Conservation (phyloP, 2,888 invertebrate species). For the Acanthosepion pharaonis region DNA sequence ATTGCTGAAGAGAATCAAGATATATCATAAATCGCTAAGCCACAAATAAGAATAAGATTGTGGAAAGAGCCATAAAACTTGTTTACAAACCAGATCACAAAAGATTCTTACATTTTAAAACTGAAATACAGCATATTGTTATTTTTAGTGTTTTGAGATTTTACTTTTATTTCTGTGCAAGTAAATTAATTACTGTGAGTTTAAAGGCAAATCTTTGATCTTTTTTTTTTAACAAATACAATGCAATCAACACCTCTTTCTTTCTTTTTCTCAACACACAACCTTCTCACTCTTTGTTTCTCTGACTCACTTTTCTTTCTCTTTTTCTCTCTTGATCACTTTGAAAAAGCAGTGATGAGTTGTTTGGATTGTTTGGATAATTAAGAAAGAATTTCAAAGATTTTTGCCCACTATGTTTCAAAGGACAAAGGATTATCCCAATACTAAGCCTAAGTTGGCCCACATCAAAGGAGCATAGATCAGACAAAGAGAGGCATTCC, state of each 20-base stretch:
- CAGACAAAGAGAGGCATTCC: conserved; percentile 22
- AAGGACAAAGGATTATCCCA: conserved; percentile 18
- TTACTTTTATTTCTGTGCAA: not conserved
- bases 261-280: not conserved
- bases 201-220: not conserved
- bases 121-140: too few species aligned
- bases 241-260: not conserved
- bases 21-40: not conserved
- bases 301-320: not conserved
- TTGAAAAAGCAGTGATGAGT: not conserved
- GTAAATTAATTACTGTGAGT: not conserved
- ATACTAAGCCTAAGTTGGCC: conserved; percentile 17
- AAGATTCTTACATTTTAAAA: not conserved
- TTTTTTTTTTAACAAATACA: not conserved
- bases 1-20: not conserved
- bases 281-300: not conserved
- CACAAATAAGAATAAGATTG: too few species aligned
- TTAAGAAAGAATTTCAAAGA: conserved; percentile 33
- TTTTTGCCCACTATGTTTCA: not conserved
- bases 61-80: not conserved
- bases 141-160: not conserved
- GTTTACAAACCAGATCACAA: not conserved
- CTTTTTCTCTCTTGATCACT: not conserved
- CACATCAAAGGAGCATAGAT: not conserved
- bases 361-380: not conserved